Evolutionary conservation across 2,888 invertebrate species (phyloP).

Genomic region (Microplitis deprimator): DNA sequence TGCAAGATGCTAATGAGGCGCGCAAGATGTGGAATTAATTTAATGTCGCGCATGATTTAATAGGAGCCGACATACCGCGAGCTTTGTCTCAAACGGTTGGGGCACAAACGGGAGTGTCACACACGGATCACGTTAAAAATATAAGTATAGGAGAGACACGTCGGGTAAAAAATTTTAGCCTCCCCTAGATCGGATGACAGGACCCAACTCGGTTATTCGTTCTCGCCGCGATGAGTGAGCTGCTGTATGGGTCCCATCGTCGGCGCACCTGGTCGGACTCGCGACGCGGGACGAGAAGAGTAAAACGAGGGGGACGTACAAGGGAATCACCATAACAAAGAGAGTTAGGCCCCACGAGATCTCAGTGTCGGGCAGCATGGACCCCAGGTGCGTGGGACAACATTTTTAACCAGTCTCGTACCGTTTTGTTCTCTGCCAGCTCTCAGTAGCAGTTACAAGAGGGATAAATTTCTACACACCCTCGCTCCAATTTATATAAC

Average conservation of each 20-base stretch:
- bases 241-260: slow-evolving; percentile 21
- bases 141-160: slow-evolving; percentile 46
- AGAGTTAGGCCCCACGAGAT: slow-evolving; percentile 59
- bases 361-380: slow-evolving; percentile 52
- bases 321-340: slow-evolving; percentile 65
- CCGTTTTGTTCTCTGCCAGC: slow-evolving; percentile 26
- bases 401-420: slow-evolving; percentile 51
- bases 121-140: slow-evolving; percentile 22
- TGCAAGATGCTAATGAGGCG: slow-evolving; percentile 1
- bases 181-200: slow-evolving; percentile 66
- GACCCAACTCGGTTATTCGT: slow-evolving; percentile 40
- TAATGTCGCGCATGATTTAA: not conserved
- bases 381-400: slow-evolving; percentile 69
- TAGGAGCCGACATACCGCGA: not conserved
- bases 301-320: slow-evolving; percentile 41
- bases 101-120: not conserved
- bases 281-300: slow-evolving; percentile 52
- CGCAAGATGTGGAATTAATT: not conserved
- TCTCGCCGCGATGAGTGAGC: slow-evolving; percentile 28
- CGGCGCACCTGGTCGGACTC: slow-evolving; percentile 64
- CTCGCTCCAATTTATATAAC: slow-evolving; percentile 51
- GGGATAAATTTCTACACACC: slow-evolving; percentile 61
- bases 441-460: slow-evolving; percentile 59
- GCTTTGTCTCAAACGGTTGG: slow-evolving; percentile 25
- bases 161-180: slow-evolving; percentile 43